A percentile compares a stretch with the other conserved stretches of the same genome.
Conservation (phyloP, 2,113 vertebrate genomes). For the Actenoides lindsayi region DNA sequence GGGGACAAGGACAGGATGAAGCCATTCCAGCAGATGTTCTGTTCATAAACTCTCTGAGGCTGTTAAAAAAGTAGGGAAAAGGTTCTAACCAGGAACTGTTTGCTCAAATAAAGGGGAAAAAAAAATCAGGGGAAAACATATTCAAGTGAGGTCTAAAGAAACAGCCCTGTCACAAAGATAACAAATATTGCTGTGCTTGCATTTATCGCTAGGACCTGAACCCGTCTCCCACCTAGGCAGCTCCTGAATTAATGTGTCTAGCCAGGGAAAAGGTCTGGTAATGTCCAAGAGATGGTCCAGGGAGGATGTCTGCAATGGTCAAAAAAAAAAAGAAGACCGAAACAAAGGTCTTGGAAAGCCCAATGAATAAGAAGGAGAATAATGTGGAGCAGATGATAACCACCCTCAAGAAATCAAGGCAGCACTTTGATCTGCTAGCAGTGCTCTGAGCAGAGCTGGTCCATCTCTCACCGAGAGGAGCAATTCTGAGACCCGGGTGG, state of each 20-base stretch:
- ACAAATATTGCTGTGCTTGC: not conserved
- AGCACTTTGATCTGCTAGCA: not conserved
- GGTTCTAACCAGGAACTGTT: not conserved
- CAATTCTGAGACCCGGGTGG: not conserved
- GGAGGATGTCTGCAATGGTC: not conserved
- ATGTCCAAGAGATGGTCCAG: not conserved
- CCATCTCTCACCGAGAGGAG: not conserved
- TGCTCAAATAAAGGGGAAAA: slow-evolving; percentile 4
- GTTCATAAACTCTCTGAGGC: not conserved
- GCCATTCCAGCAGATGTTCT: not conserved
- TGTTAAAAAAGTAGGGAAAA: not conserved
- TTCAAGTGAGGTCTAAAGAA: not conserved
- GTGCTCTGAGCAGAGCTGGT: not conserved
- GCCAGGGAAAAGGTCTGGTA: not conserved
- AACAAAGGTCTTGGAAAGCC: not conserved
- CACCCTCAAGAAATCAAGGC: not conserved
- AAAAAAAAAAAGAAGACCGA: not conserved
- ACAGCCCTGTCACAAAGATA: not conserved
- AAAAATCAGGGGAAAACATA: not conserved
- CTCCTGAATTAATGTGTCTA: not conserved
- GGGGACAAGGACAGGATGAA: not conserved
- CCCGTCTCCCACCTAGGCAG: not conserved
- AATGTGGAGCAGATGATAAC: not conserved
- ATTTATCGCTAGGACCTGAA: not conserved
- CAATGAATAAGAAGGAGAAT: not conserved